phyloP scores from a whole-genome alignment of 1,140 invertebrate genomes.

The Brachionus asplanchnoidis region DNA sequence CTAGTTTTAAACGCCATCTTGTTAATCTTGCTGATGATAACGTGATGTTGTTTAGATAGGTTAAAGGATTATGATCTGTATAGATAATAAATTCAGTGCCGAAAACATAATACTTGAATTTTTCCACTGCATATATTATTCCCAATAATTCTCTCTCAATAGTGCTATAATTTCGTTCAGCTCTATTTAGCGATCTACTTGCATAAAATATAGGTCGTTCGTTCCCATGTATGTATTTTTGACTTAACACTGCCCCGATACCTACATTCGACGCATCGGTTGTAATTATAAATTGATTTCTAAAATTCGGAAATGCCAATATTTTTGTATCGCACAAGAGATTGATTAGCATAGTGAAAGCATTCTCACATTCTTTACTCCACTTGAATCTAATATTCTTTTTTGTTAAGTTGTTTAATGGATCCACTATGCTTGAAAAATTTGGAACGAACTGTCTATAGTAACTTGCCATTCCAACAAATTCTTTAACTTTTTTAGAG shows the following conservation, averaged over 20 bases:
- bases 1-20: neutral
- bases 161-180: too few relatives aligned
- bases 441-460: conserved; percentile 43
- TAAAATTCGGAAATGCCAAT: neutral
- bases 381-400: conserved; percentile 23
- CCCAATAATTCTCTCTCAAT: neutral
- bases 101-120: neutral
- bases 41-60: neutral
- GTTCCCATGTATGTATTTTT: neutral
- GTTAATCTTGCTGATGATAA: neutral
- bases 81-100: neutral
- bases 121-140: neutral
- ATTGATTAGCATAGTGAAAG: too few relatives aligned
- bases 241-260: conserved; percentile 5
- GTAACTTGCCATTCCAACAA: conserved; percentile 43
- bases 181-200: neutral
- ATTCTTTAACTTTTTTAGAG: conserved; percentile 45
- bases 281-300: neutral
- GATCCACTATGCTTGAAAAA: conserved; percentile 13
- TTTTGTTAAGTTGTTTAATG: conserved; percentile 48
- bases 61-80: neutral
- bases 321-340: neutral
- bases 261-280: conserved; percentile 16
- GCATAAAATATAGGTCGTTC: neutral
- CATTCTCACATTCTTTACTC: neutral